A percentile compares a stretch with the other conserved stretches of the same genome.
Conservation (phyloP, 2,888 invertebrate genomes). For the Apodemia duryi region DNA sequence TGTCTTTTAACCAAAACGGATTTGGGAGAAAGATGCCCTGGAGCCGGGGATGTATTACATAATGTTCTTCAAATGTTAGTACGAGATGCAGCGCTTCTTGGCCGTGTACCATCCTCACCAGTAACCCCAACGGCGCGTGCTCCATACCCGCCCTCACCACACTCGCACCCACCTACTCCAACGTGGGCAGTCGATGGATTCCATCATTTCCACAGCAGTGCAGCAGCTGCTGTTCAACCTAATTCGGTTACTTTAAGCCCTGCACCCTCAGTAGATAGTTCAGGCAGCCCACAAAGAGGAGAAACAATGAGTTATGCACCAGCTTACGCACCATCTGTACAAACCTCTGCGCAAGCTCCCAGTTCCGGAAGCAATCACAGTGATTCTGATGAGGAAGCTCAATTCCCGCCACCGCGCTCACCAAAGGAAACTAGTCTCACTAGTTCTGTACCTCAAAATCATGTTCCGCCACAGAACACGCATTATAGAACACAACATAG, state of each 20-base stretch:
- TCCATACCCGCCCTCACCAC: constrained; percentile 87
- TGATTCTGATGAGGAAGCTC: constrained; percentile 89
- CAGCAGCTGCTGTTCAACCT: constrained; percentile 80
- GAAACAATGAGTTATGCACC: constrained; percentile 71
- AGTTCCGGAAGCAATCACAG: constrained; percentile 87
- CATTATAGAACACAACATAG: constrained; percentile 68
- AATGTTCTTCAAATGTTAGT: constrained; percentile 94
- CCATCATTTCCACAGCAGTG: constrained; percentile 84
- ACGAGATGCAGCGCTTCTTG: constrained; percentile 87
- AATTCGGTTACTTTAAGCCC: constrained; percentile 95
- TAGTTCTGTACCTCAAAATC: constrained; percentile 61
- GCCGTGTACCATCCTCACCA: constrained; percentile 89
- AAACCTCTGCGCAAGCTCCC: constrained; percentile 60
- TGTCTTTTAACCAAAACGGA: constrained; percentile 94
- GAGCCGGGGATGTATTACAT: constrained; percentile 95
- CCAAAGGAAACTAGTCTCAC: constrained; percentile 68
- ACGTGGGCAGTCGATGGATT: constrained; percentile 83
- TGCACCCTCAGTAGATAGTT: constrained; percentile 93
- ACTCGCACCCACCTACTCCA: constrained; percentile 89
- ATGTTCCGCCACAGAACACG: constrained; percentile 59
- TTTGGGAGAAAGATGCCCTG: constrained; percentile 93
- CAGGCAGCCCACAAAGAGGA: constrained; percentile 90
- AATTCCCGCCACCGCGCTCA: constrained; percentile 81
- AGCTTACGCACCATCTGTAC: constrained; percentile 60
- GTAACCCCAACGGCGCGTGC: constrained; percentile 89